Percentiles rank a stretch among this genome's conserved stretches.
Evolutionary conservation across 2,888 invertebrate genomes (phyloP).

Genomic region (Microctonus brassicae): DNA sequence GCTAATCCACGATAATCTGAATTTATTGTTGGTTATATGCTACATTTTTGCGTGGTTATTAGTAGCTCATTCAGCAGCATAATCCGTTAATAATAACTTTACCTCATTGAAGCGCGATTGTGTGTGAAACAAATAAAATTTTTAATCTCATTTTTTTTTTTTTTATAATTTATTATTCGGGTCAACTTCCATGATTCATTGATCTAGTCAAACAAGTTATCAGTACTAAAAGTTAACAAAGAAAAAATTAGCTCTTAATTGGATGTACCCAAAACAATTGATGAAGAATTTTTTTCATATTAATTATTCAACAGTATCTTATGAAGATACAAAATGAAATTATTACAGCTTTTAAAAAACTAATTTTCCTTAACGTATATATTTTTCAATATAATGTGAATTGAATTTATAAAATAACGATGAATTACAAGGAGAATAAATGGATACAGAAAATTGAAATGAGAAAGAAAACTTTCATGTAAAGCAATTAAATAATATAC

Average conservation of each 20-base stretch:
- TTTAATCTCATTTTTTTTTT: slow-evolving; percentile 4
- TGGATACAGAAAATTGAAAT: neutral
- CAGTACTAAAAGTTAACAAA: slow-evolving; percentile 32
- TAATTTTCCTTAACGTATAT: neutral
- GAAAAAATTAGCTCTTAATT: slow-evolving; percentile 28
- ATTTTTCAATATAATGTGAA: neutral
- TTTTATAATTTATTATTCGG: slow-evolving; percentile 37
- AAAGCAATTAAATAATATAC: neutral
- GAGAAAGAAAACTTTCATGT: neutral
- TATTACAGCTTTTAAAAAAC: neutral
- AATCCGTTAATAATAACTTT: slow-evolving; percentile 63
- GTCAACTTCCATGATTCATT: slow-evolving; percentile 47
- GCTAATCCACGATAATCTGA: neutral
- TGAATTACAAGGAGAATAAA: neutral
- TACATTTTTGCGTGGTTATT: slow-evolving; percentile 62
- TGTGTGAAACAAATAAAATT: slow-evolving; percentile 15
- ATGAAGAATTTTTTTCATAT: slow-evolving; percentile 26
- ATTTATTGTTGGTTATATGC: slow-evolving; percentile 50
- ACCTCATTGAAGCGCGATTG: slow-evolving; percentile 34
- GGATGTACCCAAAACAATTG: slow-evolving; percentile 33
- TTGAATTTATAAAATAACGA: neutral
- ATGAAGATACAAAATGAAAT: neutral
- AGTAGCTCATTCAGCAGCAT: slow-evolving; percentile 64
- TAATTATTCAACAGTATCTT: neutral
- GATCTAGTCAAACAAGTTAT: slow-evolving; percentile 56